A percentile compares a stretch with the other conserved stretches of the same genome.
Evolutionary conservation across 2,113 vertebrate species (phyloP).

Genomic region (Buteo buteo): DNA sequence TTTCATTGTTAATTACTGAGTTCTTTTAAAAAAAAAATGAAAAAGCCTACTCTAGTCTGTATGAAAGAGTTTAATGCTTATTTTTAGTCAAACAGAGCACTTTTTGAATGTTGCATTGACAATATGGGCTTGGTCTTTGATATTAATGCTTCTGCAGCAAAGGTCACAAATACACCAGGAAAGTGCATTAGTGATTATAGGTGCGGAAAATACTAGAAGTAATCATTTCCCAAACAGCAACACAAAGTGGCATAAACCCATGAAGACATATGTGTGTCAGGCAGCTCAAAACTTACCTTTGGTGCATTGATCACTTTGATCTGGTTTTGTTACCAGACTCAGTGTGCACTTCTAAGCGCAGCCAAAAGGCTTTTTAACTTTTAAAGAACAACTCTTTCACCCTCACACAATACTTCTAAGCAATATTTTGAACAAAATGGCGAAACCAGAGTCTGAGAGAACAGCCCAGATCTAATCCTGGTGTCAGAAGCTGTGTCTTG

Average conservation of each 20-base stretch:
- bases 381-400: not conserved
- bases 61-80: conserved; percentile 2
- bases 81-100: conserved; percentile 14
- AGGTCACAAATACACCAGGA: not conserved
- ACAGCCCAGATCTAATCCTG: not conserved
- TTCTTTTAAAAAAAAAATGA: not conserved
- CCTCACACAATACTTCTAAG: not conserved
- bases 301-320: not conserved
- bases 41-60: not conserved
- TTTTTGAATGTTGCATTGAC: not conserved
- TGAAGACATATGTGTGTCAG: not conserved
- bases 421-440: not conserved
- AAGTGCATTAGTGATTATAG: not conserved
- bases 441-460: not conserved
- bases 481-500: not conserved
- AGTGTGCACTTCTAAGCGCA: not conserved
- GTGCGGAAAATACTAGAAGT: not conserved
- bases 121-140: not conserved
- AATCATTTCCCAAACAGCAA: not conserved
- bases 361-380: not conserved
- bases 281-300: not conserved
- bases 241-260: not conserved
- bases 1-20: conserved; percentile 32
- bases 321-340: not conserved
- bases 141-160: not conserved